phyloP scores from a whole-genome alignment of 1,140 invertebrate species.

The Drosophila pectinifera region DNA sequence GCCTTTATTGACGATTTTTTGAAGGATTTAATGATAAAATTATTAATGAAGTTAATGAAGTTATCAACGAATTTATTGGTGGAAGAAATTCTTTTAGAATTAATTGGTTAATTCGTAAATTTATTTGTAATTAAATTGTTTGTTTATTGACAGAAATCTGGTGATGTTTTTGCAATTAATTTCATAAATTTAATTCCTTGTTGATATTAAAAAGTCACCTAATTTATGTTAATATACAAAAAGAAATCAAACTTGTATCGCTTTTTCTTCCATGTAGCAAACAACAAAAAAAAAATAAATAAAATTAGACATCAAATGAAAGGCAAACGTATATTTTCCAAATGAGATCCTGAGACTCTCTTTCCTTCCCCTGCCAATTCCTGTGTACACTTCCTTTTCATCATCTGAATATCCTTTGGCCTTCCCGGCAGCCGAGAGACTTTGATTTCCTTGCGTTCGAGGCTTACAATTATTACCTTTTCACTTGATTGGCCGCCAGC shows the following conservation, averaged over 20 bases:
- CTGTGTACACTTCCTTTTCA: constrained; percentile 31
- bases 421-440: constrained; percentile 13
- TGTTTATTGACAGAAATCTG: too few relatives aligned
- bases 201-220: not conserved
- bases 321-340: constrained; percentile 15
- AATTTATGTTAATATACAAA: not conserved
- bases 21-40: not conserved
- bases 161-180: too few relatives aligned
- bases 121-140: too few relatives aligned
- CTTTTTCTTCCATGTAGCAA: not conserved
- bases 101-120: too few relatives aligned
- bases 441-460: constrained; percentile 27
- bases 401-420: constrained; percentile 39
- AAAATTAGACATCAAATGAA: constrained; percentile 40
- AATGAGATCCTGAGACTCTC: constrained; percentile 4
- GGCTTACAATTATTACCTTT: constrained; percentile 53
- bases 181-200: not conserved
- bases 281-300: not conserved
- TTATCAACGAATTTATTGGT: not conserved
- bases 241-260: not conserved
- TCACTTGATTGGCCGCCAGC: constrained; percentile 35
- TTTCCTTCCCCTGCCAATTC: not conserved
- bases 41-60: not conserved
- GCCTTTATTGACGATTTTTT: not conserved
- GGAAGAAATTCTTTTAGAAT: too few relatives aligned